phyloP scores from a whole-genome alignment of 1,140 invertebrate species.

The Zaprionus tsacasi region DNA sequence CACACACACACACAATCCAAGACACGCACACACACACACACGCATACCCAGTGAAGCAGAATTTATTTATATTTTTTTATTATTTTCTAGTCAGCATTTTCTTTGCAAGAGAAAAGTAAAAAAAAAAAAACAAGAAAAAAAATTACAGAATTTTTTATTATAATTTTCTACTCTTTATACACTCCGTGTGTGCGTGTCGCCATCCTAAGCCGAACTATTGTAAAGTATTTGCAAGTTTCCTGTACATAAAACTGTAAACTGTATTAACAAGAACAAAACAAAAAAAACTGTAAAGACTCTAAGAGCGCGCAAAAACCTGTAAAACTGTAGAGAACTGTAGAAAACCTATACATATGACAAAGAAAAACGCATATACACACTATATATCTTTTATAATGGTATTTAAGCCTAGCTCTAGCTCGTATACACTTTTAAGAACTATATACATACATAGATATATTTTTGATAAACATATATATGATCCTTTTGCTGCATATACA shows the following conservation, averaged over 20 bases:
- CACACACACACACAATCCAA: slow-evolving; percentile 23
- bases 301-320: slow-evolving; percentile 61
- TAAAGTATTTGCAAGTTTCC: slow-evolving; percentile 72
- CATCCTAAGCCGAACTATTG: slow-evolving; percentile 68
- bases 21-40: slow-evolving; percentile 46
- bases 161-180: background rate
- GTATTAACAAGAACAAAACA: slow-evolving; percentile 30
- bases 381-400: slow-evolving; percentile 61
- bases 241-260: slow-evolving; percentile 56
- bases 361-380: slow-evolving; percentile 23
- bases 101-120: slow-evolving; percentile 68
- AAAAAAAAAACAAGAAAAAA: slow-evolving; percentile 18
- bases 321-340: slow-evolving; percentile 37
- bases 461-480: slow-evolving; percentile 62
- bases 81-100: slow-evolving; percentile 81
- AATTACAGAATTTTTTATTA: slow-evolving; percentile 5
- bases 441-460: slow-evolving; percentile 47
- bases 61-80: slow-evolving; percentile 31
- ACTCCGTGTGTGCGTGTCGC: slow-evolving; percentile 28
- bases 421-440: slow-evolving; percentile 24
- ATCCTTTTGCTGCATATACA: slow-evolving; percentile 54
- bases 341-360: slow-evolving; percentile 29
- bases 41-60: slow-evolving; percentile 22
- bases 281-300: slow-evolving; percentile 63
- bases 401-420: slow-evolving; percentile 66